Evolutionary conservation across 2,797 vertebrate genomes (phyloP), one percentile per base, ranked within the genome.

Genomic region (Uromys caudimaculatus): DNA sequence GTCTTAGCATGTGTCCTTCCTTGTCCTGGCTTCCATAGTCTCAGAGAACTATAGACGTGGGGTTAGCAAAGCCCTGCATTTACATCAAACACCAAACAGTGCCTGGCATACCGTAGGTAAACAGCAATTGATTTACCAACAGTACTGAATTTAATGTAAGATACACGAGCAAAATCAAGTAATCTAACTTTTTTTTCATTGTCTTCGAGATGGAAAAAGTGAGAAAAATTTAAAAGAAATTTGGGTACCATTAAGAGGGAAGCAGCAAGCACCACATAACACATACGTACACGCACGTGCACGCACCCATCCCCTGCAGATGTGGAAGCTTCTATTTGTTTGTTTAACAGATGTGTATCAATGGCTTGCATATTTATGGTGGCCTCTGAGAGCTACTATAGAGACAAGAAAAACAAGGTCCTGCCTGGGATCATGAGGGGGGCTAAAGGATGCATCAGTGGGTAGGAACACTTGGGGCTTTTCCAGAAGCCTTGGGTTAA

Each of bases 141-240:
- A 82, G 24, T 75, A 67, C 58, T 90, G 54, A 62, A 95, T 24
- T 91, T 75, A 92, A 96, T 92, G 27, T 92, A 92, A 97, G 58
- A 60, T 23, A 13, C 10, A 58, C 4, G 13, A n/a, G 27, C 85
- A 94, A 91, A 52, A 93, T 2, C 50, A 96, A 93, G 62, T 67
- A 71, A n/a, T 47, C 27, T 62, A 62, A 19, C 3, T 84, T 60
- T 67, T 41, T 75, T 90, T 85, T 91, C 52, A 10, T 4, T 76
- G 21, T 71, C 19, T 87, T 50, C 6, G 89, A 92, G 64, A 82
- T 94, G 19, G 29, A 23, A 84, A 73, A 64, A 52, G 17, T 29
- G 23, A 32, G 88, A 93, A 73, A 60, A 12, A 67, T 77, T 75
- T 87, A 76, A 75, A 84, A 75, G 41, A 67, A 73, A 81, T 52